Evolutionary conservation across 2,113 vertebrate species (phyloP), one percentile per base, ranked within the genome.

Genomic region (Oryzias woworae): DNA sequence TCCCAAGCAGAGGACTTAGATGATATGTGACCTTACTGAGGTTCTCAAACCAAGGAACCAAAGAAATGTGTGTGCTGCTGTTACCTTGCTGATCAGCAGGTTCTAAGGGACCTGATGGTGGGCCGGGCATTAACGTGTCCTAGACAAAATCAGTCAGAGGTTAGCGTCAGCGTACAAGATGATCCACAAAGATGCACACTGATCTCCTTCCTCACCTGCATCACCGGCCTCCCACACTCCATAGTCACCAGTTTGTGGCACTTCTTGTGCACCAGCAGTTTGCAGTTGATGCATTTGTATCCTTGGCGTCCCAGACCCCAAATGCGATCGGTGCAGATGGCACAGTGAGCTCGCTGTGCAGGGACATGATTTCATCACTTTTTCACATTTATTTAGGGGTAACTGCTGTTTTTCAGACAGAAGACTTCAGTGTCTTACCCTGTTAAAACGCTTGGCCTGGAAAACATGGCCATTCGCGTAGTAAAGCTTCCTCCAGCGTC

Each of bases 251-350:
- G 91, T 78, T 98, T 98, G 85, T 99, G 97, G 87, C 97, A 99
- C 84, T 98, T 98, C 89, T 99, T 99, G 87, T 99, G 97, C 52
- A 99, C 97, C 28, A 99, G 91, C 62, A 99, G 95, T 83, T 99
- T 99, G 88, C 97, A 99, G 76, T 96, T 99, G 92, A 98, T 98
- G 83, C 97, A 99, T 75, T 99, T 99, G 83, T 98, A 99, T 7
- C 97, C 97, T 76, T 99, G 97, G 66, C 97, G 93, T 26, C 97
- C 97, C 56, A 99, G 91, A 57, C 97, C 97, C 97, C 97, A 99
- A 79, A 99, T 99, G 31, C 97, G 92, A 78, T 99, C 97, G 0
- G 94, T 95, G 74, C 97, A 99, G 92, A 98, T 98, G 82, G 97
- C 96, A 85, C 97, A 99, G 77, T 98, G 95, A 48, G 97, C 97